Base-by-base conservation (phyloP, 2,113 vertebrate genomes). In the Notarius quadriscutis region DNA sequence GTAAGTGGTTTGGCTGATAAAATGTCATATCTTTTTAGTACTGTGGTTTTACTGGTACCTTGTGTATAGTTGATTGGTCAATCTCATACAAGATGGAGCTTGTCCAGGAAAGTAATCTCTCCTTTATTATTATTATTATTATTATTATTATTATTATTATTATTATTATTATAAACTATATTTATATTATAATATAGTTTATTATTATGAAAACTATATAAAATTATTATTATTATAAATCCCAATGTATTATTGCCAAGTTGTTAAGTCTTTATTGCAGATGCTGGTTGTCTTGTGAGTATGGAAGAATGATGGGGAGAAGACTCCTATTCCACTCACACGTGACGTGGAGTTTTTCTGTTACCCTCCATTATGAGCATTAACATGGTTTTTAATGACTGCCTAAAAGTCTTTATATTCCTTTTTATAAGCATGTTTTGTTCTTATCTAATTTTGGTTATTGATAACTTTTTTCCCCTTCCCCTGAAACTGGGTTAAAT, bases 21-120 rank as follows among this genome's bases (percentile, higher is more conserved):
- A 83, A n/a, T 58, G 0, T 65, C 14, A 20, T 84, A 5, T 17
- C 4, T 90, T 84, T 89, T 89, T 58, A 88, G 50, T 87, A 65
- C 34, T 80, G 83, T 91, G 62, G 62, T 65, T 57, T 82, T 86
- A 84, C 60, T 85, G 82, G 67, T 30, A 11, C 55, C 53, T 84
- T 88, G 58, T 41, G 62, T 74, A 81, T 88, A 87, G 63, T 86
- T 91, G 71, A 89, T 82, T 88, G 86, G 90, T 86, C 67, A 88
- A 69, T 86, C 72, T 81, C 69, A 84, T 86, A 89, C 83, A 87
- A 85, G 86, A 86, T 75, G 48, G 34, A 77, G 48, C 12, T 17
- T 7, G 62, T 79, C 10, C 17, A 58, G 6, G 62, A 65, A 48
- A 25, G 15, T 79, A 41, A 41, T 41, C 41, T 41, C 41, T 41